phyloP scores from a whole-genome alignment of 2,113 vertebrate species.

The Siniperca knerii region DNA sequence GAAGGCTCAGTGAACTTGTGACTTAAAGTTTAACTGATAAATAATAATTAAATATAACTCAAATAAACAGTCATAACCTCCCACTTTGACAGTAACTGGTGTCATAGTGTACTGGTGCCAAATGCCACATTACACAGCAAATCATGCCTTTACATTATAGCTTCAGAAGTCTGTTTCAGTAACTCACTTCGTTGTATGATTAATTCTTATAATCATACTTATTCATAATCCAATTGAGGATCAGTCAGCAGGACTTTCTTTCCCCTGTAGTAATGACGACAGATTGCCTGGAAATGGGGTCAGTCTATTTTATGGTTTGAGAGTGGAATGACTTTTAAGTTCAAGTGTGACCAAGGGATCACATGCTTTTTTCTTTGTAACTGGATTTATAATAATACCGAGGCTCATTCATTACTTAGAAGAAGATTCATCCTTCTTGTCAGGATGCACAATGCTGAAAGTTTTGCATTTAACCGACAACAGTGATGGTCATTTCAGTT shows the following conservation, averaged over 20 bases:
- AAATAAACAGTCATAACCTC: not conserved
- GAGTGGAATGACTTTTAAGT: slow-evolving; percentile 6
- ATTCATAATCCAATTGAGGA: not conserved
- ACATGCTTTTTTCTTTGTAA: not conserved
- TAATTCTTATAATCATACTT: not conserved
- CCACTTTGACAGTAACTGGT: not conserved
- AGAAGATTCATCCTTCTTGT: not conserved
- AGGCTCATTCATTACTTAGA: not conserved
- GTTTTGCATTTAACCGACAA: not conserved
- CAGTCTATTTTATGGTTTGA: not conserved
- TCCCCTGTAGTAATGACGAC: not conserved
- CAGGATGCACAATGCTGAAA: not conserved
- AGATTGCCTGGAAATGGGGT: not conserved
- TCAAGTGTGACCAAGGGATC: slow-evolving; percentile 3
- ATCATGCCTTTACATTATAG: not conserved
- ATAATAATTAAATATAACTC: not conserved
- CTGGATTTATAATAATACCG: not conserved
- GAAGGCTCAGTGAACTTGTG: not conserved
- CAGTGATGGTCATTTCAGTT: not conserved
- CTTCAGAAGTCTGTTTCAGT: not conserved
- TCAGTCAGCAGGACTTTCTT: not conserved
- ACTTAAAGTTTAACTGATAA: not conserved
- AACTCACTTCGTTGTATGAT: not conserved
- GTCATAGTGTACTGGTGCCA: not conserved
- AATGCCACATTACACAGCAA: not conserved